Evolutionary conservation across 2,797 vertebrate genomes (phyloP), one percentile per base, ranked within the genome.

Genomic region (Etheostoma nigrum): DNA sequence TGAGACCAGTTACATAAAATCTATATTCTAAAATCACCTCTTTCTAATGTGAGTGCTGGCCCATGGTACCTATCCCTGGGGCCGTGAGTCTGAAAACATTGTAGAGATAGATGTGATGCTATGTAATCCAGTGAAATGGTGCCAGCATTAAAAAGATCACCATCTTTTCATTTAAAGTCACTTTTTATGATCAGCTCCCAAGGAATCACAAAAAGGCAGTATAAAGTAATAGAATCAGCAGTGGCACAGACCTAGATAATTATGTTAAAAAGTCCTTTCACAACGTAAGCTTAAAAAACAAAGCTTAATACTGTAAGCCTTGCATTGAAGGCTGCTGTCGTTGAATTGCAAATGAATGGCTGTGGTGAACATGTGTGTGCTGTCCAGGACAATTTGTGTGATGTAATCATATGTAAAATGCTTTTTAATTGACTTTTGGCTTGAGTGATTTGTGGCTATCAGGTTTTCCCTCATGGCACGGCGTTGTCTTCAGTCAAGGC

Each of bases 361-460:
- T 4, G 68, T 51, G 67, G 76, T 58, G 84, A 87, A 86, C 87
- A 83, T 74, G 89, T 81, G 78, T 88, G 86, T 76, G 84, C 85
- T 92, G 91, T 90, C 88, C n/a, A 2, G 74, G 85, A 80, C 66
- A 48, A 93, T 93, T 92, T 93, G 89, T 89, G 89, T 62, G 80
- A 87, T 91, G 92, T 93, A 94, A 94, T 95, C 93, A 91, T 83
- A 93, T 88, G 85, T 92, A 86, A 89, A 92, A 92, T 88, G 87
- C 82, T 92, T 93, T 93, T 94, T 92, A 93, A 95, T 95, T 94
- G 91, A 90, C 91, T 93, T 89, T 83, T 80, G 81, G 75, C 82
- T 71, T 0, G 59, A 87, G 86, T 92, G 93, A 95, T 94, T 92
- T 94, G 92, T 77, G 81, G 69, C 66, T 49, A 86, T 89, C 86